Evolutionary conservation across 1,140 invertebrate genomes (phyloP).

Genomic region (Papilio dardanus): DNA sequence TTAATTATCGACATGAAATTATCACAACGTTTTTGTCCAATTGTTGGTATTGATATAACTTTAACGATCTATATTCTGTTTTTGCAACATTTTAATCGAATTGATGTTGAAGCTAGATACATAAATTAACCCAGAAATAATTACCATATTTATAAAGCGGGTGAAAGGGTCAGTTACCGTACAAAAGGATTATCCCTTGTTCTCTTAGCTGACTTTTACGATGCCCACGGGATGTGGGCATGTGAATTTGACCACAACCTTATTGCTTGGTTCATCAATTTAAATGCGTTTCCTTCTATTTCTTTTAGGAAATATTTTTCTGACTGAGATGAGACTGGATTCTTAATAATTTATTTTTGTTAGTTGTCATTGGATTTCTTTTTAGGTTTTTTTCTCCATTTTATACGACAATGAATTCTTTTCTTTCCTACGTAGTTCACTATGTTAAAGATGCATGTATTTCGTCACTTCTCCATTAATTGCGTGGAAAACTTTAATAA

Average conservation of each 20-base stretch:
- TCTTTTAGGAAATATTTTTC: not conserved
- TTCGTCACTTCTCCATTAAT: too few species aligned
- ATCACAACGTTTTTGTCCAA: not conserved
- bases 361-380: not conserved
- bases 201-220: not conserved
- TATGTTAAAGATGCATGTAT: too few species aligned
- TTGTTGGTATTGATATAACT: not conserved
- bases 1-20: too few species aligned
- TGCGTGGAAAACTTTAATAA: too few species aligned
- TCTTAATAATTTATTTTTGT: not conserved
- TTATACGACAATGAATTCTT: not conserved
- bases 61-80: not conserved
- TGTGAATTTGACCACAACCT: slow-evolving; percentile 12
- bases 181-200: slow-evolving; percentile 23
- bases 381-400: not conserved
- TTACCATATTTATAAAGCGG: slow-evolving; percentile 17
- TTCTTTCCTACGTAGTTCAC: too few species aligned
- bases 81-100: not conserved
- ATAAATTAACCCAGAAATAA: slow-evolving; percentile 7
- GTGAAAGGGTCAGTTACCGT: slow-evolving; percentile 6
- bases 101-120: slow-evolving; percentile 5
- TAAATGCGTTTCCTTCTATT: not conserved
- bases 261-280: not conserved
- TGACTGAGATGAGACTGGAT: not conserved
- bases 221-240: not conserved